Evolutionary conservation across 2,113 vertebrate species (phyloP), one percentile per base, ranked within the genome.

Genomic region (Neogobius melanostomus): DNA sequence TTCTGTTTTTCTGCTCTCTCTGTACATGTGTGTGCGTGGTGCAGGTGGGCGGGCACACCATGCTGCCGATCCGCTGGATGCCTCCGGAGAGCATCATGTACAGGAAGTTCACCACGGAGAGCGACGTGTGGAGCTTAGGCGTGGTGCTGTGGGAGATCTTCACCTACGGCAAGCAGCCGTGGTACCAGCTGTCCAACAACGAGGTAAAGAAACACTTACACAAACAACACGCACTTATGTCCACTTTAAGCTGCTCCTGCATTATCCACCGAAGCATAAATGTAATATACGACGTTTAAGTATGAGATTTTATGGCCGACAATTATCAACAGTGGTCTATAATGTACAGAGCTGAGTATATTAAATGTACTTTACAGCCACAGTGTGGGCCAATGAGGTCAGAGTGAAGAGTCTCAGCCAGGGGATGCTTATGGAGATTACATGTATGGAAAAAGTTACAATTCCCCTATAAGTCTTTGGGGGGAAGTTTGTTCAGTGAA

Each of bases 1-100:
- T 7, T 9, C 52, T 7, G 6, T 51, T 2, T 15, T 6, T 9
- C n/a, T 80, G 53, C 17, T 43, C 8, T 42, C 68, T 8, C 53
- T 56, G 8, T 67, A n/a, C 11, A 51, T 15, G 28, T 65, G 42
- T 61, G 7, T 72, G 9, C 72, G 73, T 14, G 62, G 16, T 47
- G 67, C 60, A 99, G 98, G 98, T 99, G 10, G 98, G 98, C 8
- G 98, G 98, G 66, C 98, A 99, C 86, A 99, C 97, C 17, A 99
- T 99, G 97, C 85, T 99, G 76, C 98, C 98, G 16, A 99, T 99
- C 71, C 96, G 98, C 59, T 99, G 98, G 98, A 99, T 99, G 98
- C 98, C 98, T 65, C 98, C 98, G 14, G 98, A 99, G 85, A 99
- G 98, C 88, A 99, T 99, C 87, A 99, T 99, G 98, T 99, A 99